Evolutionary conservation across 2,113 vertebrate species (phyloP), one percentile per base, ranked within the genome.

Genomic region (Lagopus muta): DNA sequence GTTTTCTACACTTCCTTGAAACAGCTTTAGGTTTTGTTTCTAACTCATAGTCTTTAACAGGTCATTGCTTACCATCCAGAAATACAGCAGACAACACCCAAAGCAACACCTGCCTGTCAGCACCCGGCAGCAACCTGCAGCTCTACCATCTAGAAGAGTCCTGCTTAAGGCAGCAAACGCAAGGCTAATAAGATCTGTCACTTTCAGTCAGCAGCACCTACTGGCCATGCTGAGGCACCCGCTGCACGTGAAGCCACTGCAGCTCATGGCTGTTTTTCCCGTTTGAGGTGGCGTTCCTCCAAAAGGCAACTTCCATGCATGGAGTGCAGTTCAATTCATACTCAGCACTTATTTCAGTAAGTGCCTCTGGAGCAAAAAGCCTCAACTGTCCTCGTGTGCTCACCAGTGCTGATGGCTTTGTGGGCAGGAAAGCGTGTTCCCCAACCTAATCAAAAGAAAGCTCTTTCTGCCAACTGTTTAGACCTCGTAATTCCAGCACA

Each of bases 391-490:
- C 47, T 60, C 77, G 27, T 7, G 48, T 4, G 22, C n/a, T 9
- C 52, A 32, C 36, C 45, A 52, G 61, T 32, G 34, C 82, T 71
- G 30, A 71, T 28, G 79, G 78, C 72, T 80, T 60, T 2, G 1
- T 2, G 8, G 85, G 52, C 73, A 71, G 88, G 73, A 36, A 4
- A 70, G 71, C 2, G 0, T 3, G n/a, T 36, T 90, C 57, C 36
- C 43, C 88, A 28, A 2, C 62, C 94, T 94, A 90, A 96, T 92
- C 92, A 94, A 94, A 94, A 93, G 73, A 9, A 83, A 94, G 82
- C 70, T 65, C 91, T 90, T 92, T 70, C 72, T 91, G 85, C 85
- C 91, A 91, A 88, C 91, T 94, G 73, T 40, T 94, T 34, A 90
- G 79, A 57, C 34, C 50, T 94, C 62, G 1, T 86, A 82, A 94